Base-by-base conservation (phyloP, 2,113 vertebrate species). In the Cichladusa arquata region DNA sequence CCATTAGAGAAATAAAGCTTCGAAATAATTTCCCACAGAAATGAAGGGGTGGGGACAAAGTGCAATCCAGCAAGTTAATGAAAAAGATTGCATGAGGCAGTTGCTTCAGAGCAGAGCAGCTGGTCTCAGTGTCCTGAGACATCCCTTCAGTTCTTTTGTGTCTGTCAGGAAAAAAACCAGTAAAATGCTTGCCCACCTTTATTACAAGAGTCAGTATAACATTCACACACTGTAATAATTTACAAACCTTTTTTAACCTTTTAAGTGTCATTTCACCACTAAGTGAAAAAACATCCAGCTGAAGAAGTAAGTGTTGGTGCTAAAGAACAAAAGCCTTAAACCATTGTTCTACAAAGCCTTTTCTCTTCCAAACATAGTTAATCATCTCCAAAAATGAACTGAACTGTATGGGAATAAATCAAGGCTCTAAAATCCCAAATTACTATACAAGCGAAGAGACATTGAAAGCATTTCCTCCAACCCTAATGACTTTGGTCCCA, bases 1-100 rank as follows among this genome's bases (percentile, higher is more conserved):
- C 74, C 78, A 85, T 91, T 33, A 48, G 44, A 96, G 48, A 91
- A 90, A 91, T 64, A 91, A 90, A 85, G 61, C 57, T 87, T 88
- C 28, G 2, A 91, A 94, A 87, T 28, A 71, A 67, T 36, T 65
- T 89, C 57, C 61, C 70, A 91, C 14, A 82, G 53, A 87, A 90
- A 72, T 40, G 9, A 54, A 74, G 6, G 38, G 26, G 73, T 84
- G 44, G 14, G 24, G 31, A 81, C 69, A 86, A 86, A 90, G 10
- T 44, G 16, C 44, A 45, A 45, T 45, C 19, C 72, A 66, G 29
- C 40, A 90, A 78, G 19, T 62, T 81, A 92, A 66, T 81, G 51
- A 81, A 54, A 87, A 34, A n/a, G 44, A 82, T 19, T 93, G 45
- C 44, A 82, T 12, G 22, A 82, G 5, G 44, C 5, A 4, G 22